Evolutionary conservation across 2,888 invertebrate species (phyloP).

Genomic region (Agelastica alni): DNA sequence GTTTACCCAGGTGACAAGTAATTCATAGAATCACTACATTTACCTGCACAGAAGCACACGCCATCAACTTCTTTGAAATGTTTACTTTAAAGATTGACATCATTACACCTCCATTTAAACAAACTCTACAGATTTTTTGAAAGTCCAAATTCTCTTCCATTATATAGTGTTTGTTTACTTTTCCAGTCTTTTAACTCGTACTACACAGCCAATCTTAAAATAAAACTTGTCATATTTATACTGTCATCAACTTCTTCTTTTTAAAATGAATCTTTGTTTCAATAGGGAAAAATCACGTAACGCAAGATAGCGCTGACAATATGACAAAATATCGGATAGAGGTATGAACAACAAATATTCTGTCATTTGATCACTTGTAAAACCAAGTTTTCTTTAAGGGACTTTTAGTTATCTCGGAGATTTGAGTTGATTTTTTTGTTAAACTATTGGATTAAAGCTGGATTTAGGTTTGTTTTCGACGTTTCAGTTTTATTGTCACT

Average conservation of each 20-base stretch:
- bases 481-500: too few relatives aligned
- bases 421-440: too few relatives aligned
- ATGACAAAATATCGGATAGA: too few relatives aligned
- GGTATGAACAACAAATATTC: too few relatives aligned
- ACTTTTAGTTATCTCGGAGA: too few relatives aligned
- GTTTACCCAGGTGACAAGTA: neutral
- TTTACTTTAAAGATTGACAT: slow-evolving; percentile 58
- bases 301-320: too few relatives aligned
- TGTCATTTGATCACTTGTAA: too few relatives aligned
- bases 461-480: too few relatives aligned
- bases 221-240: neutral
- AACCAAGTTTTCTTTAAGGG: too few relatives aligned
- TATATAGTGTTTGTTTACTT: slow-evolving; percentile 14
- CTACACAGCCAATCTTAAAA: neutral
- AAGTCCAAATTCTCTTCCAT: slow-evolving; percentile 45
- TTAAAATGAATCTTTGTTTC: too few relatives aligned
- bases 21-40: neutral
- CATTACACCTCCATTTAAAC: slow-evolving; percentile 54
- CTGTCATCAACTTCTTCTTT: neutral
- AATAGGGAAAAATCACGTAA: too few relatives aligned
- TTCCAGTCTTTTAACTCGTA: slow-evolving; percentile 2
- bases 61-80: slow-evolving; percentile 57
- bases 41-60: slow-evolving; percentile 57
- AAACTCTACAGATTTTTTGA: slow-evolving; percentile 55
- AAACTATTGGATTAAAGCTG: too few relatives aligned